These are phyloP conservation scores for Galeopsomyia nigrocyanea DNA, from an alignment of 2,888 invertebrate genomes.

Conservation along the genomic window DNA sequence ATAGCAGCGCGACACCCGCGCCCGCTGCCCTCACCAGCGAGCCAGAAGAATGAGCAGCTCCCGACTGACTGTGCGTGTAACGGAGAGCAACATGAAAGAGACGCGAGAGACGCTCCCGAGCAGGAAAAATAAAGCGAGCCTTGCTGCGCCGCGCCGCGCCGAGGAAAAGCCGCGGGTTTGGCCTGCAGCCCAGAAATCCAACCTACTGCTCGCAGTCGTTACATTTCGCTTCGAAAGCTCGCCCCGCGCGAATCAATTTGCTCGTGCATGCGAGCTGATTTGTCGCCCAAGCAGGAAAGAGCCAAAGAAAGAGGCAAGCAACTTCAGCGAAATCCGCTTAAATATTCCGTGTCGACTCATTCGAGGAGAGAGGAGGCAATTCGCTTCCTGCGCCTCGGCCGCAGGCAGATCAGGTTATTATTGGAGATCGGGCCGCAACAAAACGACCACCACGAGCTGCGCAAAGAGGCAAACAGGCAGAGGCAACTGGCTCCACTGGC, in stretches of 20 bases:
- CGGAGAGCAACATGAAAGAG: not conserved
- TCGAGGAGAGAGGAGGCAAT: constrained; percentile 43
- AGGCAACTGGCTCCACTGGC: too few species aligned
- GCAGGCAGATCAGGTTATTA: constrained; percentile 43
- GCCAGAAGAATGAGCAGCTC: constrained; percentile 22
- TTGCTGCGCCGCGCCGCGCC: not conserved
- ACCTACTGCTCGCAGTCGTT: too few species aligned
- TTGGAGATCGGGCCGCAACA: constrained; percentile 33
- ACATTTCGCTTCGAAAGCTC: too few species aligned
- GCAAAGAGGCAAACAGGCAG: constrained; percentile 20
- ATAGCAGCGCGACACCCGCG: constrained; percentile 42
- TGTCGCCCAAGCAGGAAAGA: too few species aligned
- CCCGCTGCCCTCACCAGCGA: not conserved
- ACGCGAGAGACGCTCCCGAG: not conserved
- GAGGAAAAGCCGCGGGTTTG: not conserved
- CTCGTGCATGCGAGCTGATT: not conserved
- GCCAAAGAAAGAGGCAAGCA: constrained; percentile 13
- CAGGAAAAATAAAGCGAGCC: constrained; percentile 4
- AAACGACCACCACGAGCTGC: constrained; percentile 42
- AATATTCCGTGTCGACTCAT: constrained; percentile 63
- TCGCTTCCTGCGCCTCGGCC: constrained; percentile 13
- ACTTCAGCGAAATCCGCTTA: constrained; percentile 68
- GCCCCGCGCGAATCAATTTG: not conserved
- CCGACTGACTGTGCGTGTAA: constrained; percentile 37
- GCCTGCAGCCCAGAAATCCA: too few species aligned